Evolutionary conservation across 1,140 invertebrate genomes (phyloP).

Genomic region (Lepidotrigona ventralis): DNA sequence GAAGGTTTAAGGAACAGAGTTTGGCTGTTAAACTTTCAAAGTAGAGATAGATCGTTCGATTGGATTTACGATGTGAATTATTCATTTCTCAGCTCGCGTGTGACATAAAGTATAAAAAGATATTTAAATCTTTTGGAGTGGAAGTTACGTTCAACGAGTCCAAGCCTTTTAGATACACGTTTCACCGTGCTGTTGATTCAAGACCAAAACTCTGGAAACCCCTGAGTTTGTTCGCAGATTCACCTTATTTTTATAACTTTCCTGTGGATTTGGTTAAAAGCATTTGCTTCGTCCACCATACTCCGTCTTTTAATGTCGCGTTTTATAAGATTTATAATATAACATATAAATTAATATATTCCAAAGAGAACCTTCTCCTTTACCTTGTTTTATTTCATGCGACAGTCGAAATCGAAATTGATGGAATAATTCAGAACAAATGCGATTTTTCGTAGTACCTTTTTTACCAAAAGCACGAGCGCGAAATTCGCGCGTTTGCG

Average conservation of each 20-base stretch:
- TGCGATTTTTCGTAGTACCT: too few relatives aligned
- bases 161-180: neutral
- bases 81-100: neutral
- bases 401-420: neutral
- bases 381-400: too few relatives aligned
- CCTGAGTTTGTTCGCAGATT: neutral
- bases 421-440: too few relatives aligned
- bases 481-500: too few relatives aligned
- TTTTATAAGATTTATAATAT: constrained; percentile 1
- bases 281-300: neutral
- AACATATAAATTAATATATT: neutral
- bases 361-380: too few relatives aligned
- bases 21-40: neutral
- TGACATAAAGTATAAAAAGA: neutral
- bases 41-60: neutral
- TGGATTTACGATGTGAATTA: neutral
- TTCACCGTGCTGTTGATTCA: too few relatives aligned
- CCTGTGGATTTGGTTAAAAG: neutral
- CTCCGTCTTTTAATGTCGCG: neutral
- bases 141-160: constrained; percentile 11
- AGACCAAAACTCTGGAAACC: neutral
- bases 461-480: too few relatives aligned
- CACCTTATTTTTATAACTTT: neutral
- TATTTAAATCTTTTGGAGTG: too few relatives aligned
- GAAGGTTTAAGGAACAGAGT: neutral